phyloP scores from a whole-genome alignment of 2,113 vertebrate genomes.

The Laterallus jamaicensis region DNA sequence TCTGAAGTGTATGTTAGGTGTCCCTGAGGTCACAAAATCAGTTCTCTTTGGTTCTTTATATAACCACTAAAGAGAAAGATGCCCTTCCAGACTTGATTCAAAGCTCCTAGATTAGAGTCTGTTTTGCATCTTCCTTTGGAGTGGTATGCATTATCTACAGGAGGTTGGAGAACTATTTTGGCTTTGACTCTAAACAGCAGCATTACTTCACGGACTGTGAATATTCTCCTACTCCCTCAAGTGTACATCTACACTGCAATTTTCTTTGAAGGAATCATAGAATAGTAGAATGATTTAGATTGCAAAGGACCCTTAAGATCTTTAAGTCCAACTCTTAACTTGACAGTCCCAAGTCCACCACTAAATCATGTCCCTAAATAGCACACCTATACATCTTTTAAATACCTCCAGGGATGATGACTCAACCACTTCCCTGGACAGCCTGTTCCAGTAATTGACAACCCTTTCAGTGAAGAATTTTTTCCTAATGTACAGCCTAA shows the following conservation, averaged over 20 bases:
- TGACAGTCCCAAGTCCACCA: no score
- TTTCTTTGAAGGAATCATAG: not conserved
- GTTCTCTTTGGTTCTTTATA: not conserved
- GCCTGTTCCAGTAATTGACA: no score
- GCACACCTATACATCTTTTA: no score
- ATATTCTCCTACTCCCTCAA: not conserved
- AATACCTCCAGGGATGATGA: no score
- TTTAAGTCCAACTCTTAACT: not conserved
- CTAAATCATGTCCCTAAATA: no score
- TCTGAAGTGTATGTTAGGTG: not conserved
- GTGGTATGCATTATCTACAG: not conserved
- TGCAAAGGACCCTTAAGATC: no score
- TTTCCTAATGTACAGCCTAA: no score
- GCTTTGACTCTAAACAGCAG: not conserved
- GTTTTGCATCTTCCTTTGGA: not conserved
- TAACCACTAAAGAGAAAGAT: not conserved
- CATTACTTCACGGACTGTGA: not conserved
- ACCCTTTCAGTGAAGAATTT: no score
- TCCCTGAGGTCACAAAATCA: not conserved
- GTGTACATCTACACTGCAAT: not conserved
- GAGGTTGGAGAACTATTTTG: not conserved
- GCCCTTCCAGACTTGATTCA: not conserved
- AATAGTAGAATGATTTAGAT: not conserved
- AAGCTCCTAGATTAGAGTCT: not conserved
- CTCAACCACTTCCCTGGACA: no score